Conservation (phyloP, 2,888 invertebrate species). For the Ophion ellenae region DNA sequence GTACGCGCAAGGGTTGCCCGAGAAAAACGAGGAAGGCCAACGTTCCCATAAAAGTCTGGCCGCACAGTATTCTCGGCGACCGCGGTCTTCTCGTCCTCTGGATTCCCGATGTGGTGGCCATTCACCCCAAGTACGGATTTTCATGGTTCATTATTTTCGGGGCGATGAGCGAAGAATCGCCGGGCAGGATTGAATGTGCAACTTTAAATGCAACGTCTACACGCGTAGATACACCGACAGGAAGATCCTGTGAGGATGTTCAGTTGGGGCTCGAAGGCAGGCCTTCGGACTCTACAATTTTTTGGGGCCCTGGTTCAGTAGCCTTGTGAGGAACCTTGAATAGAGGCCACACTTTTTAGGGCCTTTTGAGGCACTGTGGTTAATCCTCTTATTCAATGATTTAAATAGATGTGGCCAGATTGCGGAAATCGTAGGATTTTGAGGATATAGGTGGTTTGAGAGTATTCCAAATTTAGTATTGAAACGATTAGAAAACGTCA, state of each 20-base stretch:
- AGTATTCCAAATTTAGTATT: neutral
- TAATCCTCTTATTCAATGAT: neutral
- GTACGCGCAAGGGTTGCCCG: conserved; percentile 5
- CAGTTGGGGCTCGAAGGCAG: neutral
- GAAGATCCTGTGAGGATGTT: neutral
- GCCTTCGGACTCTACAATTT: neutral
- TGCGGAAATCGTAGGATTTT: neutral
- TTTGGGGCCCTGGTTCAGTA: neutral
- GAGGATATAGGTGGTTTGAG: neutral
- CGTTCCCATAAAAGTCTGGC: conserved; percentile 37
- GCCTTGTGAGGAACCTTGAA: neutral
- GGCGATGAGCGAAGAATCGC: neutral
- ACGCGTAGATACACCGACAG: neutral
- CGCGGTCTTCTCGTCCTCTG: neutral
- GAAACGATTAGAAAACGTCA: neutral
- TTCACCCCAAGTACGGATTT: neutral
- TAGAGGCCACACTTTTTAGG: no score
- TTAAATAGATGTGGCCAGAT: neutral
- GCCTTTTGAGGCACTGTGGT: neutral
- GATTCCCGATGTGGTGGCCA: neutral
- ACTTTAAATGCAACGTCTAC: neutral
- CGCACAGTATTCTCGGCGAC: conserved; percentile 6
- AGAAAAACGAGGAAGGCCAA: conserved; percentile 8
- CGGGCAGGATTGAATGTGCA: neutral
- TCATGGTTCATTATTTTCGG: conserved; percentile 17